phyloP scores from a whole-genome alignment of 2,113 vertebrate genomes.

The Bolborhynchus lineola region DNA sequence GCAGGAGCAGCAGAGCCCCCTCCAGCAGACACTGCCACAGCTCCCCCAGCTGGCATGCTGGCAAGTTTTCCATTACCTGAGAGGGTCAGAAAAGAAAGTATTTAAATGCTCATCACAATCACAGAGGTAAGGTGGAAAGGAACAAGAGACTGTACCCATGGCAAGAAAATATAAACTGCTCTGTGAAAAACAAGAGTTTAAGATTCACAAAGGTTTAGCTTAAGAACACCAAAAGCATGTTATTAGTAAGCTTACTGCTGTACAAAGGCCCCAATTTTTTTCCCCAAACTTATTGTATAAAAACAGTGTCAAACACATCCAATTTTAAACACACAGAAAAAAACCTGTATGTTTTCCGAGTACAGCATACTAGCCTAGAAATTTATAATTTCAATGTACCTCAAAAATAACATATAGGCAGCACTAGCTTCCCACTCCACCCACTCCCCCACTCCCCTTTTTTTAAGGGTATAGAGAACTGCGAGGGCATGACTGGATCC shows the following conservation, averaged over 20 bases:
- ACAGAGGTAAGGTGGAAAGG: not conserved
- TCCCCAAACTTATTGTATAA: not conserved
- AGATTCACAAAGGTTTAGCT: not conserved
- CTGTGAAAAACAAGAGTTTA: not conserved
- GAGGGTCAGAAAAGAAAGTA: not conserved
- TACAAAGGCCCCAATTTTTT: not conserved
- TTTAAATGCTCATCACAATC: not conserved
- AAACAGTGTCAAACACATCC: not conserved
- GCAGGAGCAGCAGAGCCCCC: constrained; percentile 82
- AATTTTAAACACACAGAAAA: not conserved
- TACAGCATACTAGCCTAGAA: not conserved
- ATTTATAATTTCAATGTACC: not conserved
- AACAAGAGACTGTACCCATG: not conserved
- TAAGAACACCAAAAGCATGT: not conserved
- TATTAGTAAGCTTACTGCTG: not conserved
- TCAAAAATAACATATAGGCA: not conserved
- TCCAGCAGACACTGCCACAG: constrained; percentile 80
- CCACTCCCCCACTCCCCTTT: fast-evolving
- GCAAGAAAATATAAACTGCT: not conserved
- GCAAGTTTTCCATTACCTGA: constrained; percentile 90
- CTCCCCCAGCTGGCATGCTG: constrained; percentile 87
- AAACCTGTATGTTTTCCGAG: not conserved
- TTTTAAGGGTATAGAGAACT: not conserved
- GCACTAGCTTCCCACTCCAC: not conserved
- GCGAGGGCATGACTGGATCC: not conserved